Conservation (phyloP, 2,113 vertebrate species). For the Ciconia maguari region DNA sequence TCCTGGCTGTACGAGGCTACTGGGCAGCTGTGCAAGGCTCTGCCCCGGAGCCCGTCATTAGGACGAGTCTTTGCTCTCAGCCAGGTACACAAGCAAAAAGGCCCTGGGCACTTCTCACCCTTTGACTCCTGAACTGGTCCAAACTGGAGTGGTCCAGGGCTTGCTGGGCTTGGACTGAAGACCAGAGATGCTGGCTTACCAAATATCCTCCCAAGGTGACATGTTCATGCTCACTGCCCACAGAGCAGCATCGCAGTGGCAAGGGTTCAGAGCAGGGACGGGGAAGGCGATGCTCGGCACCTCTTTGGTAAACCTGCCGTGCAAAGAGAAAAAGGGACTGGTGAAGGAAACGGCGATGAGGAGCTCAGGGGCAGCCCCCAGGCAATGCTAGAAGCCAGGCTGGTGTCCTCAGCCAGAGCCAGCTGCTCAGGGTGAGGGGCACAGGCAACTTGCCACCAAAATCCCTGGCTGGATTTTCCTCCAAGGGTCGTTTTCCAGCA, state of each 20-base stretch:
- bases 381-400: neutral
- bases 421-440: neutral
- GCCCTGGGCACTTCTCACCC: neutral
- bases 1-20: neutral
- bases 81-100: neutral
- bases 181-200: neutral
- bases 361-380: neutral
- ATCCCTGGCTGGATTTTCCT: neutral
- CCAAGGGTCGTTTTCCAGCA: neutral
- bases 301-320: neutral
- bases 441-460: neutral
- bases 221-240: rapidly evolving
- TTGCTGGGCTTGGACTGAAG: neutral
- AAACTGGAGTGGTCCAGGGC: neutral
- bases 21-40: neutral
- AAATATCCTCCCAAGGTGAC: neutral
- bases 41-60: neutral
- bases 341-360: neutral
- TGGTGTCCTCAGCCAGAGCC: neutral
- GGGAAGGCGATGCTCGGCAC: neutral
- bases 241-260: neutral
- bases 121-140: neutral
- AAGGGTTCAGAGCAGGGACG: rapidly evolving
- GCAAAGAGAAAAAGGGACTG: neutral
- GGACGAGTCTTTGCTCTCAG: neutral